Conservation (phyloP, 2,797 vertebrate genomes). For the Coregonus sp. region DNA sequence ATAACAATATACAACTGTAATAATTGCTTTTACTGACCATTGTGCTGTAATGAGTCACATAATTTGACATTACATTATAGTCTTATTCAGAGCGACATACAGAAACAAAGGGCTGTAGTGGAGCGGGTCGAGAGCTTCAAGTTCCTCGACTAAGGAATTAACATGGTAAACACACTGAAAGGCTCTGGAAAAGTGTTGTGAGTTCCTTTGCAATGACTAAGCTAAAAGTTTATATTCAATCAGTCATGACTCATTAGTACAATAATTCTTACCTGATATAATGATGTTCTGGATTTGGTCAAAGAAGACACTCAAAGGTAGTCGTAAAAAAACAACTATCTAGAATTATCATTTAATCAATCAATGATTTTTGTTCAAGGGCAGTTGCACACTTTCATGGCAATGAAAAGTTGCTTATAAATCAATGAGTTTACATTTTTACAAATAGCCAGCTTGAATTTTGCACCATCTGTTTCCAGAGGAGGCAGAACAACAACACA, state of each 20-base stretch:
- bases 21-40: no score
- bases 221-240: neutral
- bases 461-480: conserved; percentile 5
- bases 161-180: no score
- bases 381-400: neutral
- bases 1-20: no score
- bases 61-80: neutral
- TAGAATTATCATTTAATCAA: neutral
- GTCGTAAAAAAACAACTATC: neutral
- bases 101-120: no score
- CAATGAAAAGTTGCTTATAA: neutral
- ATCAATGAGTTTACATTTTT: neutral
- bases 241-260: neutral
- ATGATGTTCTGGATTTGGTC: neutral
- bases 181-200: no score
- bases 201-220: neutral
- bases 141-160: no score
- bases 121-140: no score
- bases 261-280: neutral
- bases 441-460: conserved; percentile 1
- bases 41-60: neutral
- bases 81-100: neutral
- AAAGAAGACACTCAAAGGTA: neutral
- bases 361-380: neutral
- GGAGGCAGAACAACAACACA: conserved; percentile 20